Evolutionary conservation across 2,113 vertebrate species (phyloP).

Genomic region (Xiphorhynchus elegans): DNA sequence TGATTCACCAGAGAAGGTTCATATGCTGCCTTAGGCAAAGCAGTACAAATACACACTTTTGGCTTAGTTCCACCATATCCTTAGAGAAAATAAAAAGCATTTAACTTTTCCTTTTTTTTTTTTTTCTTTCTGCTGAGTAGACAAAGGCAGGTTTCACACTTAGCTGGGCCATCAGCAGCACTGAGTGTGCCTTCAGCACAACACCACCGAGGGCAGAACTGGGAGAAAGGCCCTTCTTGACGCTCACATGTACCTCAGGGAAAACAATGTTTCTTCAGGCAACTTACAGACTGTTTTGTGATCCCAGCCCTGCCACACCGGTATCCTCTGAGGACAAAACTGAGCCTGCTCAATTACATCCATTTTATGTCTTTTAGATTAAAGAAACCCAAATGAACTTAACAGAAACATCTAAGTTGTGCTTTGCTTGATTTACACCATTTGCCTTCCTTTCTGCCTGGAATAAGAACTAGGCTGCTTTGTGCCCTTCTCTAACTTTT

Average conservation of each 20-base stretch:
- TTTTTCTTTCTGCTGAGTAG: background rate
- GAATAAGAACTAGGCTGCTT: background rate
- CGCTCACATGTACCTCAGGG: background rate
- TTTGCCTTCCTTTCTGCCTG: background rate
- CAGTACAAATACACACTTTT: background rate
- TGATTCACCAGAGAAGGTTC: background rate
- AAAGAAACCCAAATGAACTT: background rate
- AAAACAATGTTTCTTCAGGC: background rate
- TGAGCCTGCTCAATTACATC: background rate
- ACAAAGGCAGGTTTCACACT: background rate
- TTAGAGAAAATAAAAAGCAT: background rate
- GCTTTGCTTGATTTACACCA: background rate
- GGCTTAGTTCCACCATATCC: background rate
- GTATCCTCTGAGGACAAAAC: background rate
- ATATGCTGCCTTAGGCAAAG: background rate
- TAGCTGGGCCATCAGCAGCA: background rate
- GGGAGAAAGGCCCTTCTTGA: background rate
- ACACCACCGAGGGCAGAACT: background rate
- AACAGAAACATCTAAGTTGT: background rate
- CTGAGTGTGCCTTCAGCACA: background rate
- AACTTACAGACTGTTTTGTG: background rate
- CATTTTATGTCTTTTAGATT: background rate
- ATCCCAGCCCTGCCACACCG: background rate
- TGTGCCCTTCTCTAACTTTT: background rate
- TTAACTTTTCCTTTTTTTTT: background rate